A percentile compares a stretch with the other conserved stretches of the same genome.
Evolutionary conservation across 1,140 invertebrate species (phyloP).

Genomic region (Cherax quadricarinatus): DNA sequence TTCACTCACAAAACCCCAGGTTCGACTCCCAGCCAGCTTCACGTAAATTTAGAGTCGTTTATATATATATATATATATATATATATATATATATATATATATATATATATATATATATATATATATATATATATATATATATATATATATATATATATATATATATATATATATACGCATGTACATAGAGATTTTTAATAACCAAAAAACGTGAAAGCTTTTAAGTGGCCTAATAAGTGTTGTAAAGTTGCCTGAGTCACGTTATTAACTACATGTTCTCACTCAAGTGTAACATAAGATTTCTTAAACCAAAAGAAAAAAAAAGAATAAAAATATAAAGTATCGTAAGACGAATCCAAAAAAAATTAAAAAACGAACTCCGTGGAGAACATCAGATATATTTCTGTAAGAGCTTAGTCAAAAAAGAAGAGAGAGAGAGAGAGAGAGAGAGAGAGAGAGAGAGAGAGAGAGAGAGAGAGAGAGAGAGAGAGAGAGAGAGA

Average conservation of each 20-base stretch:
- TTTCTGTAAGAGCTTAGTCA: not conserved
- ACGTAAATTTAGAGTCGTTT: no score
- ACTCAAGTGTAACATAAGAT: not conserved
- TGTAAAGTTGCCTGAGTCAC: not conserved
- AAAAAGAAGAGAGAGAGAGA: not conserved
- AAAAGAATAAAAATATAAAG: not conserved
- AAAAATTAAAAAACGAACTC: no score
- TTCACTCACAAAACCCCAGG: no score
- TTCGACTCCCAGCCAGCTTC: no score
- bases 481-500: not conserved
- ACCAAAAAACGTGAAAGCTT: not conserved
- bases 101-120: conserved; percentile 26
- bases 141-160: conserved; percentile 58
- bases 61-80: conserved; percentile 37
- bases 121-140: conserved; percentile 51
- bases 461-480: not conserved
- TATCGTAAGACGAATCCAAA: not conserved
- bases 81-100: no score
- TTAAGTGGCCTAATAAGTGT: not conserved
- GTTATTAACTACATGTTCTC: not conserved
- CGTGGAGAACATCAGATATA: not conserved
- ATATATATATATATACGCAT: conserved; percentile 48
- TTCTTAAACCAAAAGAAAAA: not conserved
- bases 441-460: not conserved
- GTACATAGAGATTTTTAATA: conserved; percentile 15